Base-by-base conservation (phyloP, 2,797 vertebrate species). In the Apogon talboti region DNA sequence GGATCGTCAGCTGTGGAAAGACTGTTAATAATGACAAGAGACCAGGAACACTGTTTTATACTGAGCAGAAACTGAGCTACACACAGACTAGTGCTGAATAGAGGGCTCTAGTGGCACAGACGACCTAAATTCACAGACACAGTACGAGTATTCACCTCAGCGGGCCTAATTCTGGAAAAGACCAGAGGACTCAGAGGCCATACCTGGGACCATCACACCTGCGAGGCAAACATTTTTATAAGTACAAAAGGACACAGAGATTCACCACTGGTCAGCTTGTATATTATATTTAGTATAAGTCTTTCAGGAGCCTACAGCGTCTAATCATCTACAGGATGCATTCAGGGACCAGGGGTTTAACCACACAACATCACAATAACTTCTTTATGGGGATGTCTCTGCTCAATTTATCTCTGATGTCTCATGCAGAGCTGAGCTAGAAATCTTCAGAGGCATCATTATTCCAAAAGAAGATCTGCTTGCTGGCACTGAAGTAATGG, bases 161-260 rank as follows among this genome's bases (percentile, higher is more conserved):
- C 35, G 21, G 70, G 74, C 60, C 87, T 93, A 93, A 85, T 81
- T 93, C 91, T 94, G 92, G 90, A 94, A 94, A 81, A 94, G 91
- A 81, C 92, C 92, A 80, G 92, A 93, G 68, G 93, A 91, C 84
- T 94, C 92, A 72, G 92, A 84, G 52, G 91, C 88, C 84, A 91
- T 82, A 84, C 84, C 91, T 72, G 91, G 89, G 74, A 91, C 86
- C 87, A 91, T 89, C 85, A 94, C 87, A 93, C 94, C 93, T 94
- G 90, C 48, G 87, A 91, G 88, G 87, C 51, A 92, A 85, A 91
- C 75, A 90, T 54, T 66, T 77, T 57, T 13, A 69, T 76, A 15
- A 84, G 74, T 44, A 87, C 57, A 83, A 64, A 62, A 78, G 67
- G 67, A 56, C 55, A 74, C 65, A 64, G 61, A 9, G 44, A 82